A percentile compares a stretch with the other conserved stretches of the same genome.
phyloP scores from a whole-genome alignment of 2,797 vertebrate species.

The Sebastes baramenuke region DNA sequence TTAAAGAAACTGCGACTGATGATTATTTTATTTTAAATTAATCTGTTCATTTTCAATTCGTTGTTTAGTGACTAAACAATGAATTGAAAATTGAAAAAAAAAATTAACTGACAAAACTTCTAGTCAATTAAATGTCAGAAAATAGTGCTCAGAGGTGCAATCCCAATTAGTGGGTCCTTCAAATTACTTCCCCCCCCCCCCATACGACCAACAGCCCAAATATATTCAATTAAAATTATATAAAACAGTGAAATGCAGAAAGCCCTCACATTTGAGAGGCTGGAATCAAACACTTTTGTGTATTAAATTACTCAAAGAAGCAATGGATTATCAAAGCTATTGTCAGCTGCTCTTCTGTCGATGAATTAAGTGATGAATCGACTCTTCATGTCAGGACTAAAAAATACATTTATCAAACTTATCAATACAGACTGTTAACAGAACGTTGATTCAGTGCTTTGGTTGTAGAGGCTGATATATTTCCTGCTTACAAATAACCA shows the following conservation, averaged over 20 bases:
- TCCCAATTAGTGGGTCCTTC: background rate
- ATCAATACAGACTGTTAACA: background rate
- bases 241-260: background rate
- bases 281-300: background rate
- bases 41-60: background rate
- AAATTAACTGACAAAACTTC: too few species aligned
- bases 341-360: background rate
- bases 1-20: background rate
- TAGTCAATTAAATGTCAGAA: background rate
- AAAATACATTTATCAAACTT: background rate
- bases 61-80: background rate
- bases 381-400: background rate
- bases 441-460: slow-evolving; percentile 2
- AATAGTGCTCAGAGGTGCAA: background rate
- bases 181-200: background rate
- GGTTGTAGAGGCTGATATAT: background rate
- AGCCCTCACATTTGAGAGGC: background rate
- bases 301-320: background rate
- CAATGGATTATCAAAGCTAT: background rate
- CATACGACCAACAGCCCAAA: background rate
- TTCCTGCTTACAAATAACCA: slow-evolving; percentile 24
- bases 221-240: background rate
- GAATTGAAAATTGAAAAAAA: too few species aligned
- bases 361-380: background rate
- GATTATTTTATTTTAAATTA: background rate